Evolutionary conservation across 2,888 invertebrate species (phyloP).

Genomic region (Ormyrus thymus): DNA sequence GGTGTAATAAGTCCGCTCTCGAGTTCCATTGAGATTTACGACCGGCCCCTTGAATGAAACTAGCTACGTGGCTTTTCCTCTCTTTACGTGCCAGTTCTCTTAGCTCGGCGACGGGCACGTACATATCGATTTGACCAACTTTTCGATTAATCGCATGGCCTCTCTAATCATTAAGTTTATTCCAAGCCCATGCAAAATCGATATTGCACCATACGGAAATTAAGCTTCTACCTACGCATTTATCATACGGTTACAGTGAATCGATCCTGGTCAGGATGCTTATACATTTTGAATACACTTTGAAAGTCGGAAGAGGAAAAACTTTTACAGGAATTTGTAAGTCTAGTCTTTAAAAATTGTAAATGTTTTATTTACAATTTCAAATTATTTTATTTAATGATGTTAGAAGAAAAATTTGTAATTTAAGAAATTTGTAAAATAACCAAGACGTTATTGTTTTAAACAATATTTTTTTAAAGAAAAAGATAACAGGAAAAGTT

Average conservation of each 20-base stretch:
- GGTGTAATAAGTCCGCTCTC: conserved; percentile 25
- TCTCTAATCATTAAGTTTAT: conserved; percentile 39
- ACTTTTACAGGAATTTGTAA: background rate
- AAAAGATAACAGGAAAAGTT: conserved; percentile 26
- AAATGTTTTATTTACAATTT: background rate
- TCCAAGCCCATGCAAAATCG: background rate
- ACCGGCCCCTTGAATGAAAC: conserved; percentile 28
- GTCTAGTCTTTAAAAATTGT: background rate
- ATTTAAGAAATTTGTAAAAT: no score
- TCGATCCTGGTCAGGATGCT: no score
- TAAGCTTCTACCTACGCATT: no score
- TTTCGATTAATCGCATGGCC: conserved; percentile 22
- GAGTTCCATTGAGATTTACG: conserved; percentile 48
- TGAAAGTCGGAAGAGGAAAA: no score
- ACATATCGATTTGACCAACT: background rate
- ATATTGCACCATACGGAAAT: no score
- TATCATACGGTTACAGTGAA: no score
- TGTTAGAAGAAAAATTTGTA: no score
- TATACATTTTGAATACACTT: no score
- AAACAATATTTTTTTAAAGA: conserved; percentile 19
- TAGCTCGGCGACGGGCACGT: background rate
- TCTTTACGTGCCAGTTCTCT: background rate
- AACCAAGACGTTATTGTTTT: background rate
- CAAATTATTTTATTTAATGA: no score
- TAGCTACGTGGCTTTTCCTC: conserved; percentile 18